Base-by-base conservation (phyloP, 2,113 vertebrate genomes). In the Catagonus wagneri region DNA sequence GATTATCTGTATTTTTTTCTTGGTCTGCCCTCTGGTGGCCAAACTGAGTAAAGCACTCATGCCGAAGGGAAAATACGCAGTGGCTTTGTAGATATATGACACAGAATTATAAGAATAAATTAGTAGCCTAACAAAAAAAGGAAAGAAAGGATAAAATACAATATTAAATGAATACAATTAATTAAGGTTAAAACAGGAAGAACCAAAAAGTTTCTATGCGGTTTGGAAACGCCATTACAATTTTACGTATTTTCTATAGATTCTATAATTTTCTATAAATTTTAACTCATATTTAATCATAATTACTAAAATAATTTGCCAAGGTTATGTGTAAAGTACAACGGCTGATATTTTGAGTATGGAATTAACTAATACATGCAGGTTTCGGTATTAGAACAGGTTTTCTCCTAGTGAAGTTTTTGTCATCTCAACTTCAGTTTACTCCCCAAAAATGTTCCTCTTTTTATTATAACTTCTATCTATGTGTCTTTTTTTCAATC, bases 1-100 rank as follows among this genome's bases (percentile, higher is more conserved):
- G 2, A 66, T 20, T 6, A 5, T 17, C 20, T 36, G 17, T 8
- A 15, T 32, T 86, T 88, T 83, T 76, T 76, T 83, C 68, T 22
- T 89, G 15, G 14, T 11, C 66, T 1, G 68, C 94, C 97, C 96
- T 83, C 97, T 96, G 68, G 72, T 97, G 97, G 91, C 61, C 0
- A 0, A 69, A 39, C 19, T 65, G 2, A 86, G 23, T 74, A 93
- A 89, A 93, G 29, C 91, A 94, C 1, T 6, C 6, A 7, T 4
- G 7, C 22, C 44, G 20, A 58, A 65, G 22, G 14, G 50, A 88
- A 34, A 29, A 13, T 6, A n/a, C n/a, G 44, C 78, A 23, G 34
- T 25, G 6, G 12, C 20, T n/a, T 27, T 9, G 12, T 54, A 8
- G 20, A 56, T 10, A n/a, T n/a, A 44, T 8, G 17, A 22, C 2